Evolutionary conservation across 2,888 invertebrate species (phyloP), one percentile per base, ranked within the genome.

Genomic region (Hypomecis punctinalis): DNA sequence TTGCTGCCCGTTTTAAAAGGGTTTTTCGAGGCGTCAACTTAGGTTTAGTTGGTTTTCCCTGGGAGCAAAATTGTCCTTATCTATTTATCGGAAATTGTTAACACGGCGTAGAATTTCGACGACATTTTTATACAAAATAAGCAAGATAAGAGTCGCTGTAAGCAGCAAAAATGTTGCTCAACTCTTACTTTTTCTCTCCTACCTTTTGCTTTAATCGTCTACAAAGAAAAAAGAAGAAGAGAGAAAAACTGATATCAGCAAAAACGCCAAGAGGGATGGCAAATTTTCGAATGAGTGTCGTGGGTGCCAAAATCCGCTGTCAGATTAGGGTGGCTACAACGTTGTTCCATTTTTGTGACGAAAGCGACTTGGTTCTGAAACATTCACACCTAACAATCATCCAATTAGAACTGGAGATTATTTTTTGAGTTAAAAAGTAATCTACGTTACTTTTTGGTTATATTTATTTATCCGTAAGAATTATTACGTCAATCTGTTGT

Each of bases 231-330:
- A 35, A 35, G 53, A 35, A 35, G 43, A 43, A 43, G 43, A 43
- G n/a, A 33, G 36, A 37, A 54, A 54, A 43, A 33, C 6, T 42
- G n/a, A 54, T 43, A 35, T 54, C 43, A 54, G 43, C 53, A 54
- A 35, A 43, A 54, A 10, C n/a, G 23, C 10, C 10, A 52, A 23
- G 5, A 9, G 35, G 9, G 43, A 7, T 23, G 23, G 23, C 3
- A 1, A 23, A 23, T 23, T 23, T 23, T 23, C 23, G 23, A 23
- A 23, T 23, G 23, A 2, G 40, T 5, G 35, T 5, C 36, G 11
- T 51, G n/a, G 6, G 49, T 37, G 37, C 36, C 37, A 37, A 37
- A 36, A 37, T 13, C 49, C 11, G 23, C 9, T 23, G 5, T 5
- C 10, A 10, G 39, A 40, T 9, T 39, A 52, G 37, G 37, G 11